Conservation (phyloP, 2,888 invertebrate species). For the Hoplodrina blanda region DNA sequence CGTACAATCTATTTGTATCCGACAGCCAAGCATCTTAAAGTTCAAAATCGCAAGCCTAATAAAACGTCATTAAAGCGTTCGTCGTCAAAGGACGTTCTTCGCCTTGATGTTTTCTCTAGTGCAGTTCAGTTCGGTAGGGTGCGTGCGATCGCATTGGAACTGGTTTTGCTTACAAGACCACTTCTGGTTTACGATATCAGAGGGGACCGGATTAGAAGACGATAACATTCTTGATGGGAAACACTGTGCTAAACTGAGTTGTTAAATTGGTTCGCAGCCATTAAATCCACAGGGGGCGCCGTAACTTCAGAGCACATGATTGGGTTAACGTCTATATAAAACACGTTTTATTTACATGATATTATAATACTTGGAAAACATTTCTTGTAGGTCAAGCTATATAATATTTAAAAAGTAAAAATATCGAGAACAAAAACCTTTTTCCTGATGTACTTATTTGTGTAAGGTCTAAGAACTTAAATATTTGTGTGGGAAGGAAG, state of each 20-base stretch:
- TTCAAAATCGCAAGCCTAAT: slow-evolving; percentile 69
- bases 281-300: slow-evolving; percentile 80
- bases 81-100: slow-evolving; percentile 71
- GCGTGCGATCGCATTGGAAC: slow-evolving; percentile 85
- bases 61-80: slow-evolving; percentile 68
- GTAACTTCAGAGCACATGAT: slow-evolving; percentile 73
- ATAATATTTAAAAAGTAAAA: slow-evolving; percentile 45
- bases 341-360: slow-evolving; percentile 65
- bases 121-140: slow-evolving; percentile 75
- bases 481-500: slow-evolving; percentile 19
- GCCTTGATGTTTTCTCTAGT: slow-evolving; percentile 82
- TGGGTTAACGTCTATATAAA: slow-evolving; percentile 73
- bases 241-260: slow-evolving; percentile 84
- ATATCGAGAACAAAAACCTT: slow-evolving; percentile 2
- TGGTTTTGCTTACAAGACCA: slow-evolving; percentile 86
- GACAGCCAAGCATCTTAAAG: slow-evolving; percentile 70
- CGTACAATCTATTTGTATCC: slow-evolving; percentile 70
- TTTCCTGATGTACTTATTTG: slow-evolving; percentile 13
- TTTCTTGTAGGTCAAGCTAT: slow-evolving; percentile 49
- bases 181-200: slow-evolving; percentile 89
- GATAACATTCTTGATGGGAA: slow-evolving; percentile 86
- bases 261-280: slow-evolving; percentile 82
- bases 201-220: slow-evolving; percentile 87
- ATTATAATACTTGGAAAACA: slow-evolving; percentile 57
- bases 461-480: slow-evolving; percentile 1